Percentiles rank a stretch among this genome's conserved stretches.
Conservation (phyloP, 1,140 invertebrate genomes). For the Mycetomoellerius zeteki region DNA sequence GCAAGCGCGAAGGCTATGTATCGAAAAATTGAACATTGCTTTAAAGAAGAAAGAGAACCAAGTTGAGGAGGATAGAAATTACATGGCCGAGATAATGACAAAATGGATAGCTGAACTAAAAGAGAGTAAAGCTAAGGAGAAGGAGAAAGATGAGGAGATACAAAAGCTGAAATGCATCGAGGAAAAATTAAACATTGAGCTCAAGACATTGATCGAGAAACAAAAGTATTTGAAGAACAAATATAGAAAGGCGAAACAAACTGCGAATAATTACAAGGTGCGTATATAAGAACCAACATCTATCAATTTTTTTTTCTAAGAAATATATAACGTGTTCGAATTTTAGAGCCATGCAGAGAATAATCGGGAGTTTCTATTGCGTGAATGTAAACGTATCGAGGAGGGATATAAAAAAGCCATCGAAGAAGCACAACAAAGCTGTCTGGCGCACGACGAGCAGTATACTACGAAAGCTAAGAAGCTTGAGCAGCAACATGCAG, state of each 20-base stretch:
- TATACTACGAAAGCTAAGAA: conserved; percentile 79
- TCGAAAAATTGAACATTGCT: conserved; percentile 77
- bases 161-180: conserved; percentile 73
- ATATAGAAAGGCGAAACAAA: conserved; percentile 80
- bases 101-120: conserved; percentile 80
- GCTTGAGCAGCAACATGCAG: conserved; percentile 76
- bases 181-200: conserved; percentile 69
- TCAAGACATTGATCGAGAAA: conserved; percentile 75
- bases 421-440: conserved; percentile 80
- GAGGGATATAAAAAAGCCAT: conserved; percentile 82
- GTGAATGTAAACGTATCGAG: conserved; percentile 81
- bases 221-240: conserved; percentile 80
- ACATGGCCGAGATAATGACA: conserved; percentile 81
- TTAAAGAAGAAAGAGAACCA: conserved; percentile 78
- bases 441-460: conserved; percentile 78
- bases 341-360: conserved; percentile 79
- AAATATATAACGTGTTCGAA: conserved; percentile 19
- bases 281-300: conserved; percentile 13
- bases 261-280: conserved; percentile 83
- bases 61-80: conserved; percentile 80
- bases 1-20: conserved; percentile 76
- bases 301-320: not conserved
- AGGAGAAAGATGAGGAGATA: conserved; percentile 76
- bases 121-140: conserved; percentile 77
- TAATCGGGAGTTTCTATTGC: conserved; percentile 77